These are phyloP conservation scores for Arrhopalites spinosus DNA, from an alignment of 2,888 invertebrate species.

Conservation along the genomic window DNA sequence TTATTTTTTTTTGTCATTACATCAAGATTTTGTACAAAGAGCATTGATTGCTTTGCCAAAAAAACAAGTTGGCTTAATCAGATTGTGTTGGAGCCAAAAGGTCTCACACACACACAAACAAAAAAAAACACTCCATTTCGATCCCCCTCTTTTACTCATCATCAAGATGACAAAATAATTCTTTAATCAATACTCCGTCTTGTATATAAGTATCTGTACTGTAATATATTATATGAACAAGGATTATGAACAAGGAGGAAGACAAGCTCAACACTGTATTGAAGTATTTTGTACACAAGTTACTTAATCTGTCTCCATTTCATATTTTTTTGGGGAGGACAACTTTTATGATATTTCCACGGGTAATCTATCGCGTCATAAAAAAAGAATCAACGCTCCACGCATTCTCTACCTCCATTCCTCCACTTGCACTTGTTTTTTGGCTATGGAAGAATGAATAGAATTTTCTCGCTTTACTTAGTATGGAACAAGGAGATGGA, in stretches of 20 bases:
- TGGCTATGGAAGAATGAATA: no score
- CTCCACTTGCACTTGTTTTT: neutral
- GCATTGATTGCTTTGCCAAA: conserved; percentile 15
- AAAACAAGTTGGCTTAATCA: conserved; percentile 9
- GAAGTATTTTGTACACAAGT: no score
- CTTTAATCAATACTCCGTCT: neutral
- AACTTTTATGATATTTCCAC: no score
- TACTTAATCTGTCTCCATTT: no score
- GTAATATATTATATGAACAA: neutral
- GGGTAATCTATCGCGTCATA: conserved; percentile 10
- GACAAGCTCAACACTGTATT: neutral
- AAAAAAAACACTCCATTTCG: neutral
- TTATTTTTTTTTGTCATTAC: neutral
- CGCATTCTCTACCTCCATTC: neutral
- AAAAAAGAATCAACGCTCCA: neutral
- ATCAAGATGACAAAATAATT: neutral
- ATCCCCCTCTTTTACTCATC: neutral
- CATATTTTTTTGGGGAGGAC: no score
- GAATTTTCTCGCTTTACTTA: no score
- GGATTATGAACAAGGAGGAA: neutral
- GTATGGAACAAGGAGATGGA: no score
- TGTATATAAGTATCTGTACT: neutral
- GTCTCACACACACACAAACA: neutral
- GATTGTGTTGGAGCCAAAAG: conserved; percentile 6
- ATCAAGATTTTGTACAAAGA: neutral